Evolutionary conservation across 2,797 vertebrate species (phyloP).

Genomic region (Sebastes minor): DNA sequence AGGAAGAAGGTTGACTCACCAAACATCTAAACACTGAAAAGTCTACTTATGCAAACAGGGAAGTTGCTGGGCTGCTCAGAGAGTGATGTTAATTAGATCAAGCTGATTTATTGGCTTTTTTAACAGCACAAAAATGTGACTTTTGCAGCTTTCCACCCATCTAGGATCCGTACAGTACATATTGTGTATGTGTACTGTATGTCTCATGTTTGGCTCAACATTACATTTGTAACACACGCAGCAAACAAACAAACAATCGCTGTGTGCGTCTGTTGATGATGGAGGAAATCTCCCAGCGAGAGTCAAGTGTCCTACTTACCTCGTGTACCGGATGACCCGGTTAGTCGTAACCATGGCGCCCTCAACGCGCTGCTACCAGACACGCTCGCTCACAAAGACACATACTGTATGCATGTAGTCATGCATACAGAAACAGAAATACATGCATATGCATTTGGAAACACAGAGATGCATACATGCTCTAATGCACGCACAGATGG

Average conservation of each 20-base stretch:
- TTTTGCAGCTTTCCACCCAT: not conserved
- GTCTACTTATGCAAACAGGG: not conserved
- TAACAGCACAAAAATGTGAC: not conserved
- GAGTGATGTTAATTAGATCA: not conserved
- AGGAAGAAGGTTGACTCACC: not conserved
- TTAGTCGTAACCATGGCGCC: conserved; percentile 57
- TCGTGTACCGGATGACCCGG: conserved; percentile 59
- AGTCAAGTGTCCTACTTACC: conserved; percentile 69
- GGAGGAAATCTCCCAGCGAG: conserved; percentile 23
- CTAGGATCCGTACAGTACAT: not conserved
- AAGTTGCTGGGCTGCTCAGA: not conserved
- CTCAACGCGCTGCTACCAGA: conserved; percentile 22
- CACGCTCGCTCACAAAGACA: conserved; percentile 30
- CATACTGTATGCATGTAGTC: conserved; percentile 33
- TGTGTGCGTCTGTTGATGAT: conserved; percentile 8
- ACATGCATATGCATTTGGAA: conserved; percentile 31
- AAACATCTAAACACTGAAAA: not conserved
- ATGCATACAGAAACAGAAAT: conserved; percentile 46
- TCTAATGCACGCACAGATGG: conserved; percentile 25
- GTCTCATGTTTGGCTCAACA: not conserved
- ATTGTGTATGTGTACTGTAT: not conserved
- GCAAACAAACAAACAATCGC: conserved; percentile 18
- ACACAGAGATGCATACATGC: conserved; percentile 5
- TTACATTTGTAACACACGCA: not conserved
- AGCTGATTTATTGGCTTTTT: not conserved